phyloP scores from a whole-genome alignment of 2,888 invertebrate genomes.

The Heliconius aoede region DNA sequence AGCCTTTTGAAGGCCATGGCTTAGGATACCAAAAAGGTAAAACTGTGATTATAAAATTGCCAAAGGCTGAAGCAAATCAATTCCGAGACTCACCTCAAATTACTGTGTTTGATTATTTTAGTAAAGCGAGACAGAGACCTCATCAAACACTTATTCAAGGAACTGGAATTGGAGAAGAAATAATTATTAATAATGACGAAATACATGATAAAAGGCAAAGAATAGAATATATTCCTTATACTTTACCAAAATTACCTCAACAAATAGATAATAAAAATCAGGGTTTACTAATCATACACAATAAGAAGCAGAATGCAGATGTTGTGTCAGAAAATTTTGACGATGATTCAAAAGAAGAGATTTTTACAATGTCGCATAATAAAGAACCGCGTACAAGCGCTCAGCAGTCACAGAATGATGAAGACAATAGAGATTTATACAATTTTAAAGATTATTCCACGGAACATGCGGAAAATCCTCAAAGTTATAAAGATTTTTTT shows the following conservation, averaged over 20 bases:
- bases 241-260: constrained; percentile 12
- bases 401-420: constrained; percentile 45
- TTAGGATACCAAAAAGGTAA: constrained; percentile 81
- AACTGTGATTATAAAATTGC: constrained; percentile 76
- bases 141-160: constrained; percentile 60
- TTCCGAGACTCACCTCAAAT: constrained; percentile 64
- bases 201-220: constrained; percentile 26
- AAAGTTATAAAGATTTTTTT: constrained; percentile 35
- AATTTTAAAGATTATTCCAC: neutral
- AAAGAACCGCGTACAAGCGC: constrained; percentile 32
- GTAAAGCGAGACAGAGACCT: constrained; percentile 69
- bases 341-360: constrained; percentile 18
- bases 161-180: constrained; percentile 63
- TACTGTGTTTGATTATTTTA: constrained; percentile 77
- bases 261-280: constrained; percentile 2
- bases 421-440: constrained; percentile 50
- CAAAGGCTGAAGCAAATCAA: constrained; percentile 65
- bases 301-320: constrained; percentile 9
- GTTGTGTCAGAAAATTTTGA: neutral
- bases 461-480: constrained; percentile 48
- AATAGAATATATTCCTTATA: constrained; percentile 25
- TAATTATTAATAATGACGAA: constrained; percentile 52
- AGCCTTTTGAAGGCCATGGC: constrained; percentile 76
- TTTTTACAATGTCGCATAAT: constrained; percentile 35
- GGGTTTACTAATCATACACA: neutral